Conservation (phyloP, 1,140 invertebrate species). For the Dendrolimus punctatus region DNA sequence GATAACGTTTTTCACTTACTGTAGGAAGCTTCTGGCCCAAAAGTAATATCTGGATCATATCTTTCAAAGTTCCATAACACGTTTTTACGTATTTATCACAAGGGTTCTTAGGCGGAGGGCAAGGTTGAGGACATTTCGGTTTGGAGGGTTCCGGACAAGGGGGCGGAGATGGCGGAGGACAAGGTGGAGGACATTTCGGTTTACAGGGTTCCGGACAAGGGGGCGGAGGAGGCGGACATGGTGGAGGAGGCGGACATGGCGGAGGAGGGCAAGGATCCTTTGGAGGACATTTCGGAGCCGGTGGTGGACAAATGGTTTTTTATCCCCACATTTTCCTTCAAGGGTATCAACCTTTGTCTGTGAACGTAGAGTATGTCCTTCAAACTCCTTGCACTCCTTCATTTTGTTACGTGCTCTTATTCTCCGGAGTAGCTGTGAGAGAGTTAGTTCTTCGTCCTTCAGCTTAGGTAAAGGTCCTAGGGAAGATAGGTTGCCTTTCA, state of each 20-base stretch:
- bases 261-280: constrained; percentile 7
- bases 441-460: constrained; percentile 12
- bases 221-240: constrained; percentile 6
- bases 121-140: constrained; percentile 13
- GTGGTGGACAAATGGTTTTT: constrained; percentile 13
- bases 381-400: constrained; percentile 17
- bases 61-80: constrained; percentile 3
- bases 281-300: constrained; percentile 14
- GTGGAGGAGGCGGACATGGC: constrained; percentile 4
- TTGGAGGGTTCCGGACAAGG: constrained; percentile 22
- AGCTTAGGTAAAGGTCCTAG: constrained; percentile 11
- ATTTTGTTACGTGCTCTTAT: constrained; percentile 27
- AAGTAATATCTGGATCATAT: background rate
- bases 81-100: constrained; percentile 11
- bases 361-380: background rate
- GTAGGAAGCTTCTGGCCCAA: background rate
- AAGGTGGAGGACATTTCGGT: constrained; percentile 10
- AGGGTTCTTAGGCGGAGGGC: constrained; percentile 14
- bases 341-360: constrained; percentile 11
- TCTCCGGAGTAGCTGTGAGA: constrained; percentile 30
- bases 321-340: constrained; percentile 13
- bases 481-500: background rate
- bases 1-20: background rate
- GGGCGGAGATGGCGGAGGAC: constrained; percentile 8
- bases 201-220: constrained; percentile 22